These are phyloP conservation scores for Rhamnusium bicolor DNA, from an alignment of 2,888 invertebrate species.

Conservation along the genomic window DNA sequence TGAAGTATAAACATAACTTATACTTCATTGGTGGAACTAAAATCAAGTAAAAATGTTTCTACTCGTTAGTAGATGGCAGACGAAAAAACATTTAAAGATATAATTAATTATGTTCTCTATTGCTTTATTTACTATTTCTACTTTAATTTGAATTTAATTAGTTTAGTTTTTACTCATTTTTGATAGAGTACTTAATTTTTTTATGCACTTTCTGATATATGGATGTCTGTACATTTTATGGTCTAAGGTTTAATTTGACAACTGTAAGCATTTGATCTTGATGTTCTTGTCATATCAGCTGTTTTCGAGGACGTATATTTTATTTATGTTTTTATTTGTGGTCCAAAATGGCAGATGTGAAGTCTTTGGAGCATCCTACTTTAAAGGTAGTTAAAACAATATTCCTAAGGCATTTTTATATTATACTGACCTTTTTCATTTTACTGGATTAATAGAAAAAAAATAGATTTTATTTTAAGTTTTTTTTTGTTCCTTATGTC, in stretches of 20 bases:
- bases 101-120: no score
- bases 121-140: no score
- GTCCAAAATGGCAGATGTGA: conserved; percentile 88
- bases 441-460: not conserved
- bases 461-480: not conserved
- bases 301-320: conserved; percentile 32
- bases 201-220: not conserved
- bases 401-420: not conserved
- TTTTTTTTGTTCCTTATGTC: not conserved
- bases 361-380: conserved; percentile 95
- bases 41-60: no score
- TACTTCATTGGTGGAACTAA: no score
- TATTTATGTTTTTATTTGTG: conserved; percentile 57
- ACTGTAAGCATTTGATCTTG: conserved; percentile 12
- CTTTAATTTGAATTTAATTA: no score
- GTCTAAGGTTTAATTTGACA: conserved; percentile 22
- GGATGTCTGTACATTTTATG: not conserved
- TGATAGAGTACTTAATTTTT: not conserved
- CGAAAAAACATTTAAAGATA: no score
- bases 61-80: no score
- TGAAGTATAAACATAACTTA: no score
- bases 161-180: no score
- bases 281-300: conserved; percentile 33
- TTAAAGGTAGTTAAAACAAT: conserved; percentile 80
- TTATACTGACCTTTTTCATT: not conserved